Evolutionary conservation across 1,140 invertebrate genomes (phyloP), one percentile per base, ranked within the genome.

Genomic region (Saccostrea cuccullata): DNA sequence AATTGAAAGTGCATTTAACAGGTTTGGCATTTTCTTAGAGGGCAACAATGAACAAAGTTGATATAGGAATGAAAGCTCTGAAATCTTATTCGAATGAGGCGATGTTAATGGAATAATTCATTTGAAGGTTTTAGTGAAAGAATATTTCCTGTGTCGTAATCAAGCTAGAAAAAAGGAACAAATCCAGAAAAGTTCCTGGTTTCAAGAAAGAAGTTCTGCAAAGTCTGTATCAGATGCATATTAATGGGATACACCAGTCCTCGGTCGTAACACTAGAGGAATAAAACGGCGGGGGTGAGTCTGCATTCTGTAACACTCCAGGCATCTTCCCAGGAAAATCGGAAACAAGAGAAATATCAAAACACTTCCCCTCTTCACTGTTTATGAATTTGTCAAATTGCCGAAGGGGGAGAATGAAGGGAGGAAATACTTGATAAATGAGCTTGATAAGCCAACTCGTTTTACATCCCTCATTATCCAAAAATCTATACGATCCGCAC

Each of bases 1-100:
- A 77, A 77, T 77, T 77, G 26, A 77, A 77, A 77, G 60, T 67
- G 60, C 23, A 20, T 67, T 67, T 67, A 20, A 67, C 60, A 67
- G 15, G 30, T 26, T 36, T 77, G 70, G 23, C 26, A 77, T 30
- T 77, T 36, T 13, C 26, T 77, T 36, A 26, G 11, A 30, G 9
- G 30, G 26, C 8, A 77, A 8, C 58, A n/a, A 20, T 20, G 15
- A 2, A 20, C 58, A 20, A 67, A 17, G 47, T 47, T 20, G n/a
- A 67, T 20, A 17, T 23, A 67, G 60, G 20, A 67, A 23, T 6
- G 60, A 23, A 67, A 20, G 17, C 13, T 4, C 2, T 0, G 17
- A 17, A 67, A 47, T 47, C 47, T 47, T 47, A 47, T 47, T 47
- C 47, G 9, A 47, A 47, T 47, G 47, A 47, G 47, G 47, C 47